Evolutionary conservation across 2,888 invertebrate species (phyloP), one percentile per base, ranked within the genome.

Genomic region (Pseudococcus longispinus): DNA sequence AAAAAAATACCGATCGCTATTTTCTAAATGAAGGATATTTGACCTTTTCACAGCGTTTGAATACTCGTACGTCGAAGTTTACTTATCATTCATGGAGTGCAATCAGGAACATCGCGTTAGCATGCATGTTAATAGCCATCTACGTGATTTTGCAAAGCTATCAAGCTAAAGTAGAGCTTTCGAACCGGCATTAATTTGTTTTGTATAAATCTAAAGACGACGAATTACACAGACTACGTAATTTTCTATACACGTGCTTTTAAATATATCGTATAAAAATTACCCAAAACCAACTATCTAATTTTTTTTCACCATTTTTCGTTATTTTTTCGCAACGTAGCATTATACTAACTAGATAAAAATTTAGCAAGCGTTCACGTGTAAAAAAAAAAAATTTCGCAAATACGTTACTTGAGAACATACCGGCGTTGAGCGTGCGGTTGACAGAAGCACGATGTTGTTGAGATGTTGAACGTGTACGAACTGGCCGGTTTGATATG

Each of bases 391-490:
- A 65, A n/a, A n/a, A n/a, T n/a, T 37, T 26, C 65, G 26, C 11
- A 26, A 65, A 65, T 65, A 65, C 65, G 13, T 26, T 65, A 65
- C 65, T 26, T 65, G 9, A 26, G 26, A 23, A 26, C 60, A 60
- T 60, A 60, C 65, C 65, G 65, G 65, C 26, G 65, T 65, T 65
- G 26, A 65, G 26, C 65, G 65, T 65, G 65, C 26, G 26, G 65
- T 26, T 65, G 65, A 65, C 65, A 65, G 65, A 26, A 65, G 65
- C 65, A 65, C 65, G 26, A 65, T 26, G 65, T 65, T 65, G 65
- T 65, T 65, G 26, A 65, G 26, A 51, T 65, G 65, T 65, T 65
- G 26, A 65, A 65, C 65, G 65, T 65, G 65, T 65, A 65, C 65
- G 26, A 26, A 65, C 65, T 65, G 65, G 65, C 65, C 65, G 65